These are phyloP conservation scores for Aeoliscus strigatus DNA, from an alignment of 2,797 vertebrate species.

Conservation along the genomic window DNA sequence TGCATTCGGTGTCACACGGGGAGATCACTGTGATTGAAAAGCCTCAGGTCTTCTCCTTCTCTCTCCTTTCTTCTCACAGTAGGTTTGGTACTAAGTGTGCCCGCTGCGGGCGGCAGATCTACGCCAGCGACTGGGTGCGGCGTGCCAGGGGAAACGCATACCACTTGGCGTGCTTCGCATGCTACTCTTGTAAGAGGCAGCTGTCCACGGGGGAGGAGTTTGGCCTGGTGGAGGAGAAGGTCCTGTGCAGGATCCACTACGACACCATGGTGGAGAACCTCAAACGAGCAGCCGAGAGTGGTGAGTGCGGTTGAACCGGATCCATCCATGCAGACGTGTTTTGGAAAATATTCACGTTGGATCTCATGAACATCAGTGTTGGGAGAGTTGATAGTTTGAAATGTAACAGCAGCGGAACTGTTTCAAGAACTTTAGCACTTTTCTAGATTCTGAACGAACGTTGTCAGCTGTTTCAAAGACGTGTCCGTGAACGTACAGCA, in stretches of 20 bases:
- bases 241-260: slow-evolving; percentile 96
- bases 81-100: slow-evolving; percentile 99
- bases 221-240: slow-evolving; percentile 96
- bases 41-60: slow-evolving; percentile 24
- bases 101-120: slow-evolving; percentile 94
- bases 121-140: slow-evolving; percentile 98
- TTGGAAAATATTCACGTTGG: too few relatives aligned
- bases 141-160: slow-evolving; percentile 94
- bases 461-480: too few relatives aligned
- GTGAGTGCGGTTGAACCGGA: slow-evolving; percentile 72
- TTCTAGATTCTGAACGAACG: too few relatives aligned
- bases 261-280: slow-evolving; percentile 99
- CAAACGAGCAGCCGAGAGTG: slow-evolving; percentile 93
- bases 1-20: too few relatives aligned
- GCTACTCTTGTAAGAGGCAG: slow-evolving; percentile 97
- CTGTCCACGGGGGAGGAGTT: slow-evolving; percentile 98
- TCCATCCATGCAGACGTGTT: too few relatives aligned
- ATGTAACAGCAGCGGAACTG: too few relatives aligned
- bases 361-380: too few relatives aligned
- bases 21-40: too few relatives aligned
- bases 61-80: slow-evolving; percentile 79
- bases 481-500: too few relatives aligned
- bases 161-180: slow-evolving; percentile 96
- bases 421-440: too few relatives aligned
- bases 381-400: too few relatives aligned